Conservation (phyloP, 2,113 vertebrate species). For the Anhinga rufa region DNA sequence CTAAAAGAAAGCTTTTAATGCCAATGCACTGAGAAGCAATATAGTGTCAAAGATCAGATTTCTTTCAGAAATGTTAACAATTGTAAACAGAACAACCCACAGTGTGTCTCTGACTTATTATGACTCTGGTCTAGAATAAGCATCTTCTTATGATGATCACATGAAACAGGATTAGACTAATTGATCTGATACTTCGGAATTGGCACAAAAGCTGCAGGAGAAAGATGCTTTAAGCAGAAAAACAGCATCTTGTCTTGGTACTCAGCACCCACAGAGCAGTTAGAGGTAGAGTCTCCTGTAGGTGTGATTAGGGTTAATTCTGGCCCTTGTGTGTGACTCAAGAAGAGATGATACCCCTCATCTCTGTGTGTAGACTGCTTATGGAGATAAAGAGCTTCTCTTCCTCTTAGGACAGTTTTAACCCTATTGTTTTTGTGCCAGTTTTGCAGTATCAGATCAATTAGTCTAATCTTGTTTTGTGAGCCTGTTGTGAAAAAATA, state of each 20-base stretch:
- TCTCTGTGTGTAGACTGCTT: not conserved
- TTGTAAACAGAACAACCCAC: not conserved
- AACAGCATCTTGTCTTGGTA: not conserved
- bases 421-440: not conserved
- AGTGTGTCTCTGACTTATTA: not conserved
- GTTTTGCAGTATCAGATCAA: slow-evolving; percentile 43
- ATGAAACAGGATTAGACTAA: not conserved
- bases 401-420: not conserved
- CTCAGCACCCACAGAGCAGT: not conserved
- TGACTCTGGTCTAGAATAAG: not conserved
- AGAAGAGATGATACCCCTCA: slow-evolving; percentile 24
- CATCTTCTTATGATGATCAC: not conserved
- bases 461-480: slow-evolving; percentile 33
- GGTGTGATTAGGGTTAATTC: slow-evolving; percentile 1
- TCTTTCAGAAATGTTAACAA: not conserved
- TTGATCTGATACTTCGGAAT: not conserved
- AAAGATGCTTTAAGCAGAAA: not conserved
- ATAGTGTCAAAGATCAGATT: not conserved
- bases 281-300: not conserved
- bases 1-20: not conserved
- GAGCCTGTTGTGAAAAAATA: slow-evolving; percentile 11
- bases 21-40: not conserved
- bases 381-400: slow-evolving; percentile 38
- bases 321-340: not conserved
- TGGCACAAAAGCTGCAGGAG: not conserved